phyloP scores from a whole-genome alignment of 2,113 vertebrate genomes.

The Thalassarche chlororhynchos region DNA sequence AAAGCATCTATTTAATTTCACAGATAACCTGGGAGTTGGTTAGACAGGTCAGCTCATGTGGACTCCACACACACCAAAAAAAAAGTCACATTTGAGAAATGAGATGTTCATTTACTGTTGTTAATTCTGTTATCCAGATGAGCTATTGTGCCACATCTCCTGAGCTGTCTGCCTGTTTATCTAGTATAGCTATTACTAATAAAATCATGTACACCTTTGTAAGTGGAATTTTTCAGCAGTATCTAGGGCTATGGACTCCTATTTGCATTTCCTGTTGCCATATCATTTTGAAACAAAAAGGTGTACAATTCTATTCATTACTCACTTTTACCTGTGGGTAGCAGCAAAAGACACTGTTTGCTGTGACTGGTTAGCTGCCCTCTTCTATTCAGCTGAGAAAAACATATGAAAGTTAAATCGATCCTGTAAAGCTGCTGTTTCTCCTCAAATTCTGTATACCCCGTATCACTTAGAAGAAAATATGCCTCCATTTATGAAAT shows the following conservation, averaged over 20 bases:
- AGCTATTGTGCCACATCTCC: neutral
- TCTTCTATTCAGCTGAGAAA: neutral
- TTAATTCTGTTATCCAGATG: neutral
- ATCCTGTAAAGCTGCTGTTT: neutral
- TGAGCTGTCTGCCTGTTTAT: neutral
- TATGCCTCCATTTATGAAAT: neutral
- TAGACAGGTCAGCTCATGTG: neutral
- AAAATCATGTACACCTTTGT: neutral
- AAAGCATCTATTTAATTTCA: slow-evolving; percentile 36
- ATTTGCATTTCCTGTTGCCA: neutral
- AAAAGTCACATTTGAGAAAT: neutral
- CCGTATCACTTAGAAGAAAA: neutral
- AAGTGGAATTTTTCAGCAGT: neutral
- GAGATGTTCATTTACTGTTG: neutral
- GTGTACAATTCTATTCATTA: neutral
- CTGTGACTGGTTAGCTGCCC: neutral
- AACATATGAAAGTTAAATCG: neutral
- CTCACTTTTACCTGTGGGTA: slow-evolving; percentile 60
- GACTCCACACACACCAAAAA: neutral
- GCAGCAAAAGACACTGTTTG: slow-evolving; percentile 50
- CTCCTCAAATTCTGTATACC: neutral
- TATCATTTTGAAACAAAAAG: neutral
- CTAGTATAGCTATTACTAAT: neutral
- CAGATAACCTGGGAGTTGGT: neutral
- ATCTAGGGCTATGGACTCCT: neutral